phyloP scores from a whole-genome alignment of 2,113 vertebrate genomes.

The Gopherus evgoodei region DNA sequence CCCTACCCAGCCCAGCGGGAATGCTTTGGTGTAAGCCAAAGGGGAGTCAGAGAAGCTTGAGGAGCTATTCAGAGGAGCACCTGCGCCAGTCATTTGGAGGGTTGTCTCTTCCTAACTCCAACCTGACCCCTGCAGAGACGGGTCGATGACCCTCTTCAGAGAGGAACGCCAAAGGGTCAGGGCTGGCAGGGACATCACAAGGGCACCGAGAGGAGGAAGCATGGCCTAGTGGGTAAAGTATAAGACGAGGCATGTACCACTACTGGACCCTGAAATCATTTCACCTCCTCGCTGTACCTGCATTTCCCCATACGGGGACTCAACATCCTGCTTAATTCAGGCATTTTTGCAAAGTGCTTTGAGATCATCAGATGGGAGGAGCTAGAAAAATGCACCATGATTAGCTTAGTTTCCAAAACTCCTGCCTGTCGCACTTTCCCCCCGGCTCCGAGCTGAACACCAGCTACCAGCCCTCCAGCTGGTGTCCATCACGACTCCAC shows the following conservation, averaged over 20 bases:
- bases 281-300: neutral
- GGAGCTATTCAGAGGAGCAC: neutral
- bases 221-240: neutral
- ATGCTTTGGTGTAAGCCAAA: neutral
- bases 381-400: neutral
- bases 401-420: neutral
- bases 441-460: rapidly evolving
- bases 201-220: neutral
- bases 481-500: neutral
- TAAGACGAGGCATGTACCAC: neutral
- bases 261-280: neutral
- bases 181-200: neutral
- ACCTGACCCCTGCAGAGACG: neutral
- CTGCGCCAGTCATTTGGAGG: neutral
- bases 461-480: neutral
- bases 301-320: neutral
- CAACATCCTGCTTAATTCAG: neutral
- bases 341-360: neutral
- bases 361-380: neutral
- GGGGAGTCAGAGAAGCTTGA: neutral
- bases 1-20: neutral
- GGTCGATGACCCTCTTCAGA: neutral
- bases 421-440: neutral
- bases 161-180: neutral
- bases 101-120: neutral